These are phyloP conservation scores for Cephus pulcher DNA, from an alignment of 2,888 invertebrate species.

Conservation along the genomic window DNA sequence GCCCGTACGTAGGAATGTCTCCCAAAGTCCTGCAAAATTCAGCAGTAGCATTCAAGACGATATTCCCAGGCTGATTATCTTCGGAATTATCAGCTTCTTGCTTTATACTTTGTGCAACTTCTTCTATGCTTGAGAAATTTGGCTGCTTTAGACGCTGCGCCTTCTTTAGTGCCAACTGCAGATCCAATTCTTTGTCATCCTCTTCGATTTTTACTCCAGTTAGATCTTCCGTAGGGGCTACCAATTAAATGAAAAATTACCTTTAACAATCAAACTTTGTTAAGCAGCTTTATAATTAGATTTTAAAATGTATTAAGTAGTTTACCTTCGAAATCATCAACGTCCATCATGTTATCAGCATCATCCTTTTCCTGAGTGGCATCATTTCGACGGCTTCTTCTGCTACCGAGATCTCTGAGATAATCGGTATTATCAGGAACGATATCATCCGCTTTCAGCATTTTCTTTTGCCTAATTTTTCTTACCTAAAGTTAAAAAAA, in stretches of 20 bases:
- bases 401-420: slow-evolving; percentile 62
- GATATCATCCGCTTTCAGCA: slow-evolving; percentile 80
- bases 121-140: slow-evolving; percentile 69
- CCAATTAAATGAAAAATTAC: slow-evolving; percentile 31
- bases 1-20: slow-evolving; percentile 94
- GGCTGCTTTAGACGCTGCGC: slow-evolving; percentile 76
- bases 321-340: slow-evolving; percentile 75
- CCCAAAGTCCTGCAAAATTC: slow-evolving; percentile 97
- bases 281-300: background rate
- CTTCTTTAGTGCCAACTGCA: slow-evolving; percentile 76
- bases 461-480: slow-evolving; percentile 75
- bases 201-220: slow-evolving; percentile 74
- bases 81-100: slow-evolving; percentile 55
- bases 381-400: slow-evolving; percentile 68
- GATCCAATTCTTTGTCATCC: slow-evolving; percentile 79
- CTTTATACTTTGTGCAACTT: slow-evolving; percentile 72
- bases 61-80: slow-evolving; percentile 68
- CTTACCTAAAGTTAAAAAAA: slow-evolving; percentile 62
- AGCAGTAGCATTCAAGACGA: slow-evolving; percentile 92
- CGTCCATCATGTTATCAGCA: slow-evolving; percentile 70
- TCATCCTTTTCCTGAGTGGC: slow-evolving; percentile 69
- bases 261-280: slow-evolving; percentile 2
- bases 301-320: background rate
- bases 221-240: slow-evolving; percentile 55
- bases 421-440: slow-evolving; percentile 64